Conservation (phyloP, 2,113 vertebrate species). For the Cervus canadensis region DNA sequence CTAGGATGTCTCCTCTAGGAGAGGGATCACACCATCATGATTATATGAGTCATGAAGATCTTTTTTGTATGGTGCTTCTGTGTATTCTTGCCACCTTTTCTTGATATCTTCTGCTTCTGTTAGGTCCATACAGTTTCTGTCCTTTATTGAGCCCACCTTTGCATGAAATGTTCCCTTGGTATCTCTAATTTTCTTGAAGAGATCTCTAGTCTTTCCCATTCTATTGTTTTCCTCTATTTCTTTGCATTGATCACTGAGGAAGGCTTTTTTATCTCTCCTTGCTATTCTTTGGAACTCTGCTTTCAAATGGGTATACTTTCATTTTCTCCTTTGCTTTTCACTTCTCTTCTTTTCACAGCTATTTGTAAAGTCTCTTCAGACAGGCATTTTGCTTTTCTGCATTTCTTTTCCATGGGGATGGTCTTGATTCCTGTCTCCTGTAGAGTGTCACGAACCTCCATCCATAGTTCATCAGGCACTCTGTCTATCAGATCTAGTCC, state of each 20-base stretch:
- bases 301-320: background rate
- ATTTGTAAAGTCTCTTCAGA: background rate
- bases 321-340: background rate
- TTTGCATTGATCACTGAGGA: background rate
- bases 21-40: background rate
- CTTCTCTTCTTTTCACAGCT: background rate
- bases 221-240: background rate
- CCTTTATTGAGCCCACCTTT: background rate
- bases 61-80: background rate
- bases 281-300: background rate
- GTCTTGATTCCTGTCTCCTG: background rate
- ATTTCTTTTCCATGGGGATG: background rate
- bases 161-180: background rate
- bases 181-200: background rate
- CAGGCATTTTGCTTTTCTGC: background rate
- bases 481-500: background rate
- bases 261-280: background rate
- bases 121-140: background rate
- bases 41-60: background rate
- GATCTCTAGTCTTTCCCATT: background rate
- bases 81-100: background rate
- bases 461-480: background rate
- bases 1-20: background rate
- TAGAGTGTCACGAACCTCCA: accelerated
- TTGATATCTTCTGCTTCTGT: background rate